Evolutionary conservation across 2,113 vertebrate species (phyloP).

Genomic region (Corythoichthys haematopterus): DNA sequence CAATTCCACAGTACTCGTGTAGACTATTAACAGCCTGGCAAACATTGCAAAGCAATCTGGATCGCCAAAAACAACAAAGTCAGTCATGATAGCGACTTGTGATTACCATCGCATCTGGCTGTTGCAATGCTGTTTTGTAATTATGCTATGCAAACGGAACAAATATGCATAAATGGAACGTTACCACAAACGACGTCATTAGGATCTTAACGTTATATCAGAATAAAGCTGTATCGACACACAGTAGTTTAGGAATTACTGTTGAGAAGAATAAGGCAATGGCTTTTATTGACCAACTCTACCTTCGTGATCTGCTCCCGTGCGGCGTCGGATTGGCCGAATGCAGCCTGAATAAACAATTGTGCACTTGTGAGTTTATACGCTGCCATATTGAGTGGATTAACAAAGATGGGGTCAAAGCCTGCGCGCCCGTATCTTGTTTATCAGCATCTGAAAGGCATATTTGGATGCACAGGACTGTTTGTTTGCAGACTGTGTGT

Average conservation of each 20-base stretch:
- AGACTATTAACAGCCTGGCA: background rate
- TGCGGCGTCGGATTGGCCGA: constrained; percentile 34
- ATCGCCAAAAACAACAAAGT: background rate
- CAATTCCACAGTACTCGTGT: background rate
- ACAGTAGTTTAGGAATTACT: background rate
- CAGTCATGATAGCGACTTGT: background rate
- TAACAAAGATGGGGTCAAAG: constrained; percentile 26
- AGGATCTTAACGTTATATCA: constrained; percentile 20
- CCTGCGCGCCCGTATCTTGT: constrained; percentile 19
- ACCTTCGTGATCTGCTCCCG: constrained; percentile 26
- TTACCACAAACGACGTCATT: constrained; percentile 13
- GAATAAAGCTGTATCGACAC: too few relatives aligned
- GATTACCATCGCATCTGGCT: background rate
- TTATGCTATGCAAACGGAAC: background rate
- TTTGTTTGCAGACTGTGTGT: constrained; percentile 11
- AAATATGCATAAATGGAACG: constrained; percentile 11
- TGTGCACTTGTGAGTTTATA: background rate
- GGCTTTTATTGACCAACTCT: constrained; percentile 28
- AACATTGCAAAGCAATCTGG: background rate
- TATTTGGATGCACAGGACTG: constrained; percentile 12
- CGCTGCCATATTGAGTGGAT: constrained; percentile 18
- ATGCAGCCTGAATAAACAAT: constrained; percentile 38
- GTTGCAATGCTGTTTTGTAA: background rate
- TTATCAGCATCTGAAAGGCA: constrained; percentile 19
- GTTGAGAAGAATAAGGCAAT: constrained; percentile 37